Evolutionary conservation across 1,140 invertebrate species (phyloP), one percentile per base, ranked within the genome.

Genomic region (Tachypleus tridentatus): DNA sequence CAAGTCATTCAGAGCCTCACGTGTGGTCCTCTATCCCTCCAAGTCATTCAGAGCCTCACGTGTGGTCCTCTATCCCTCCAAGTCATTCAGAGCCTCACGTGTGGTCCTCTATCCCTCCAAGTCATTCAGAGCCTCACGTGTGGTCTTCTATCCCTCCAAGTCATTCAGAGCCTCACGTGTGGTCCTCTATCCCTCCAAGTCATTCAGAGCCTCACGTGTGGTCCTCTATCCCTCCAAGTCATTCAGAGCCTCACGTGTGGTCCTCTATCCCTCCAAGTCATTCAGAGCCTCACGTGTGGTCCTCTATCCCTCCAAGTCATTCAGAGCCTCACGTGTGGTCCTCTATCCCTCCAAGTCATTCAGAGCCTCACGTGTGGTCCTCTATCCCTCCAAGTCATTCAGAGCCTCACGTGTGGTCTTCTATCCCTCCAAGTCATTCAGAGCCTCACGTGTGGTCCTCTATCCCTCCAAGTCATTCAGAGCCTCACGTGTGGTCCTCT

Each of bases 171-270:
- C 87, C 70, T 93, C 88, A n/a, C n/a, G n/a, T n/a, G n/a, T n/a
- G n/a, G n/a, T 29, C 29, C 2, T 29, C 29, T 29, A 29, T 29
- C 29, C 29, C 29, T 29, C 29, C 29, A 29, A 29, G 29, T 74
- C 67, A 65, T 69, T 71, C 51, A 83, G 72, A 11, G 87, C 87
- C 70, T 93, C 88, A n/a, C n/a, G n/a, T n/a, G n/a, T n/a, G n/a
- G n/a, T 29, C 29, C 2, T 29, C 29, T 29, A 29, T 29, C 29
- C 29, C 29, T 29, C 29, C 29, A 29, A 29, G 29, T 74, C 67
- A 65, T 69, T 71, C 51, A 83, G 72, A 11, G 87, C 87, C 70
- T 93, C 88, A n/a, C n/a, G n/a, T n/a, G n/a, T n/a, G n/a, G n/a
- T 29, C 29, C 2, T 29, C 29, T 29, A 29, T 29, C 29, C 29